Conservation (phyloP, 2,797 vertebrate genomes). For the Danio choprae region DNA sequence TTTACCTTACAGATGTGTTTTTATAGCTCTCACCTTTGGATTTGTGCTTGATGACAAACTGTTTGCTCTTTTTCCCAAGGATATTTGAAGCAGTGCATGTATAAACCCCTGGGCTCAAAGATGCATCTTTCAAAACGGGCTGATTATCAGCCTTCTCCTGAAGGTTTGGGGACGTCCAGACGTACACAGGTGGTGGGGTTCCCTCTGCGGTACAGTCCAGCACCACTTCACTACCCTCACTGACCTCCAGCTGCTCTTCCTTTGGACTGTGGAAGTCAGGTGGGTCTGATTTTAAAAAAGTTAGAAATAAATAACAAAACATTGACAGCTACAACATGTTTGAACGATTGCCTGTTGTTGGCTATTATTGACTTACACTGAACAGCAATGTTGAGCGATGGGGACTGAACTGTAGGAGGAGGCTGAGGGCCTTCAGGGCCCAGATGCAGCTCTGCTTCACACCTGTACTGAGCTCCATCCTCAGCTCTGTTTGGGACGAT, state of each 20-base stretch:
- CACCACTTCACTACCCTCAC: slow-evolving; percentile 25
- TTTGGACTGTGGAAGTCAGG: slow-evolving; percentile 45
- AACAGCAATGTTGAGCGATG: slow-evolving; percentile 22
- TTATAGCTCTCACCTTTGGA: slow-evolving; percentile 50
- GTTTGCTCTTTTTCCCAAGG: slow-evolving; percentile 61
- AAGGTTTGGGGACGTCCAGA: slow-evolving; percentile 49
- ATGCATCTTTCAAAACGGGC: slow-evolving; percentile 34
- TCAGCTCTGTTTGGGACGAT: slow-evolving; percentile 73
- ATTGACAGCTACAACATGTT: background rate
- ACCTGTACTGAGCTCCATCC: slow-evolving; percentile 40
- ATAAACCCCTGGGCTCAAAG: slow-evolving; percentile 42
- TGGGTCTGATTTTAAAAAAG: slow-evolving; percentile 38
- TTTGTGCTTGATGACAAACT: slow-evolving; percentile 55
- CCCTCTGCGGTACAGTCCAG: slow-evolving; percentile 55
- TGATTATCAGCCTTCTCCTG: slow-evolving; percentile 40
- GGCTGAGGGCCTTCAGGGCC: slow-evolving; percentile 51
- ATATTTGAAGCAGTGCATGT: slow-evolving; percentile 58
- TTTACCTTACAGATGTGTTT: background rate
- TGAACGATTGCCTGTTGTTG: no score
- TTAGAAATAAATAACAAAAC: background rate
- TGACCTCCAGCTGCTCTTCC: slow-evolving; percentile 50
- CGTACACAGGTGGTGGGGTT: slow-evolving; percentile 56
- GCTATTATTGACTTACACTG: slow-evolving; percentile 39
- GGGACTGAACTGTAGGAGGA: slow-evolving; percentile 32
- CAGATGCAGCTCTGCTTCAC: slow-evolving; percentile 51